These are phyloP conservation scores for Grammomys dolichurus DNA, from an alignment of 2,113 vertebrate species.

Conservation along the genomic window DNA sequence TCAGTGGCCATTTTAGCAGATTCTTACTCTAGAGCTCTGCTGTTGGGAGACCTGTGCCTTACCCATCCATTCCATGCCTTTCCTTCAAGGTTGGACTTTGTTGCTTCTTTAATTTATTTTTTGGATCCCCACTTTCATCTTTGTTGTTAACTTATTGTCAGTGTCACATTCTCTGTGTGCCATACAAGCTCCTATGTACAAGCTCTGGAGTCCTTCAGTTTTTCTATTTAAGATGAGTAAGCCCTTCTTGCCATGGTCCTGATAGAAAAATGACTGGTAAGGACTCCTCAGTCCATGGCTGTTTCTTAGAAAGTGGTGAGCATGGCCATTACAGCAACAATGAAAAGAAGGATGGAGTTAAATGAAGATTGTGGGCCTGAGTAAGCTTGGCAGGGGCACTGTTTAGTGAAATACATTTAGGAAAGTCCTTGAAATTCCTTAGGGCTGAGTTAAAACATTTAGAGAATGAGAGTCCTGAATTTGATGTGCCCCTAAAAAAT, in stretches of 20 bases:
- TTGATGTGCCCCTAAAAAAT: neutral
- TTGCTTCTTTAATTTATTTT: neutral
- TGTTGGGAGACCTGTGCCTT: neutral
- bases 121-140: neutral
- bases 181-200: neutral
- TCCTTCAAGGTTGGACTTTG: neutral
- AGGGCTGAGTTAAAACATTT: neutral
- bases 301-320: neutral
- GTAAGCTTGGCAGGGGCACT: neutral
- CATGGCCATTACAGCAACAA: neutral
- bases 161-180: neutral
- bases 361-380: neutral
- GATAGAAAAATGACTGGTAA: constrained; percentile 1
- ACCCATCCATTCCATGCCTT: neutral
- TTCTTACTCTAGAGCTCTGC: neutral
- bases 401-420: neutral
- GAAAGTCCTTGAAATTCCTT: neutral
- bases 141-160: neutral
- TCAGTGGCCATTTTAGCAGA: neutral
- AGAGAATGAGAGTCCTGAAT: neutral
- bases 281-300: neutral
- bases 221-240: neutral
- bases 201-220: neutral
- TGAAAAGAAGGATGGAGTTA: neutral
- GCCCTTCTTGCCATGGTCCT: neutral